phyloP scores from a whole-genome alignment of 2,113 vertebrate genomes.

The Rynchops niger region DNA sequence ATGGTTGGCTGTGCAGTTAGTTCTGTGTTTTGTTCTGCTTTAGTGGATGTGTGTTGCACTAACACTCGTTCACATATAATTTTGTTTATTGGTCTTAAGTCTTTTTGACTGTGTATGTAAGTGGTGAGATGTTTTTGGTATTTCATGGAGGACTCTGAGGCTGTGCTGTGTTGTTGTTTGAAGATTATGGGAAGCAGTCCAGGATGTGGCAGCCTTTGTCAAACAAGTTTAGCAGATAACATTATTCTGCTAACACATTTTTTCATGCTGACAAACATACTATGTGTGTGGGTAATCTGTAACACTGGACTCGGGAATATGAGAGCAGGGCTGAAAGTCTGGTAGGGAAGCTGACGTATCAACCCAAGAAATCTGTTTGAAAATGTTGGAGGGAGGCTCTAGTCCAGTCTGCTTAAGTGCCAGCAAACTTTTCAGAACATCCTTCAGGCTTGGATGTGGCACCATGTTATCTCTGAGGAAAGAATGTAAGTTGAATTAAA shows the following conservation, averaged over 20 bases:
- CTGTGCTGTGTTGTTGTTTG: not conserved
- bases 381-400: not conserved
- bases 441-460: not conserved
- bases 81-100: not conserved
- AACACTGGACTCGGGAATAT: not conserved
- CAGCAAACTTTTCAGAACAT: not conserved
- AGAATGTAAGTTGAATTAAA: not conserved
- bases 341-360: not conserved
- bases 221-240: not conserved
- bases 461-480: not conserved
- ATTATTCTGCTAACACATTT: not conserved
- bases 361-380: not conserved
- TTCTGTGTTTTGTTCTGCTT: not conserved
- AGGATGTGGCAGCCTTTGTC: not conserved
- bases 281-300: not conserved
- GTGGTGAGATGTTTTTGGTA: not conserved
- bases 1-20: not conserved
- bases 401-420: not conserved
- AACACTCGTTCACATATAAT: not conserved
- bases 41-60: not conserved
- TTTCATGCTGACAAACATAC: not conserved
- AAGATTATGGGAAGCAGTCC: not conserved
- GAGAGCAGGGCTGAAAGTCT: not conserved
- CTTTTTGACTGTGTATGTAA: not conserved
- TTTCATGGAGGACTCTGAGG: not conserved